These are phyloP conservation scores for Embiotoca jacksoni DNA, from an alignment of 2,113 vertebrate species.

Conservation along the genomic window DNA sequence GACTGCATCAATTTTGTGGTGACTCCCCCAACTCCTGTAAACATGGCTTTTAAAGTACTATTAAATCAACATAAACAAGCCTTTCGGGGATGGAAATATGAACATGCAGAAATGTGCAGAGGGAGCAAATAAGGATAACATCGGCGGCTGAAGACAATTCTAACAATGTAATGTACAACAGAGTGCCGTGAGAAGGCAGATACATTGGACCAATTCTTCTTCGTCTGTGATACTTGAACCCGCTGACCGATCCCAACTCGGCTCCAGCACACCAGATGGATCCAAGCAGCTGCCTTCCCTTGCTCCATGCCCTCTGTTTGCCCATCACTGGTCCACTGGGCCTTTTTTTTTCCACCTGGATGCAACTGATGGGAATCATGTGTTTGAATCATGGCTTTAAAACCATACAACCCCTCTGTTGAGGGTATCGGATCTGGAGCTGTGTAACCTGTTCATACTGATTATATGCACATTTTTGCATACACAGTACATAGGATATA, in stretches of 20 bases:
- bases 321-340: constrained; percentile 34
- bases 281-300: constrained; percentile 43
- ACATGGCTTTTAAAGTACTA: constrained; percentile 28
- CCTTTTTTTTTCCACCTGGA: constrained; percentile 49
- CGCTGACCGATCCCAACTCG: background rate
- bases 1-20: constrained; percentile 33
- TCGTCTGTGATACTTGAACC: constrained; percentile 36
- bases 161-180: background rate
- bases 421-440: background rate
- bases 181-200: background rate
- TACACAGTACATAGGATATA: background rate
- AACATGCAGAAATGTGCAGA: constrained; percentile 3
- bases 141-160: constrained; percentile 14
- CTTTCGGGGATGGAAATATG: constrained; percentile 4
- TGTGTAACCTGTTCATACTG: background rate
- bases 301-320: constrained; percentile 42
- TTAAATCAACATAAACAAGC: constrained; percentile 56
- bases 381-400: constrained; percentile 29
- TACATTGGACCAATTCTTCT: constrained; percentile 17
- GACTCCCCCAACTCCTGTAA: constrained; percentile 18
- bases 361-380: constrained; percentile 34
- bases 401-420: background rate
- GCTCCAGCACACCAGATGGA: constrained; percentile 54
- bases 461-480: background rate
- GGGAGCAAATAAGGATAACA: background rate